Evolutionary conservation across 2,797 vertebrate species (phyloP), one percentile per base, ranked within the genome.

Genomic region (Gymnothorax javanicus): DNA sequence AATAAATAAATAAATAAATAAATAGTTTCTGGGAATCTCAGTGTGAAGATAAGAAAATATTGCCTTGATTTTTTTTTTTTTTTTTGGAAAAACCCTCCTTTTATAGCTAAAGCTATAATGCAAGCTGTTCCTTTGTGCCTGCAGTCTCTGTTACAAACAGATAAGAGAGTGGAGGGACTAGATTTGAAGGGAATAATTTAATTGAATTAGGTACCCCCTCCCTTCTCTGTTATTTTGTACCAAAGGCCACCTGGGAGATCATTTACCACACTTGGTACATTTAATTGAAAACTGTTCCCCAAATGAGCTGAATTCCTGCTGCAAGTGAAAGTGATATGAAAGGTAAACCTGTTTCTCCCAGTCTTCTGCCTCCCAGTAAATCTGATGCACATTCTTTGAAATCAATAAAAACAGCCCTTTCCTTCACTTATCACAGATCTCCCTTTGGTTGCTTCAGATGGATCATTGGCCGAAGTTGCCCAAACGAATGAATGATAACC

Each of bases 211-310:
- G 33, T 6, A 4, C 75, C 75, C 33, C 50, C 75, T 52, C 27
- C 33, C 43, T 17, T 43, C 69, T 5, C 50, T 54, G 12, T 79
- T 43, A 20, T 79, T 52, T 79, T 81, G n/a, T 56, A 43, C 77
- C 77, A 81, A 81, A 81, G 77, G 77, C 77, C 77, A 81, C 50
- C 77, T 54, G 77, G 52, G 77, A n/a, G 77, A n/a, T 81, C 77
- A 81, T 52, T 81, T 81, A 81, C 50, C 20, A 81, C 77, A 81
- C 77, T 81, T 81, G 50, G 56, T 81, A 81, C 77, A 81, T 52
- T 81, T 81, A 56, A 79, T 79, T 79, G 75, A 79, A 79, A 81
- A 56, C 77, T 4, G 50, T 43, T 81, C 52, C 52, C 52, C 77
- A 54, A 81, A 81, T 81, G 52, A 81, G 77, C 77, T 54, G 75